Base-by-base conservation (phyloP, 2,888 invertebrate genomes). In the Orthosia gracilis region DNA sequence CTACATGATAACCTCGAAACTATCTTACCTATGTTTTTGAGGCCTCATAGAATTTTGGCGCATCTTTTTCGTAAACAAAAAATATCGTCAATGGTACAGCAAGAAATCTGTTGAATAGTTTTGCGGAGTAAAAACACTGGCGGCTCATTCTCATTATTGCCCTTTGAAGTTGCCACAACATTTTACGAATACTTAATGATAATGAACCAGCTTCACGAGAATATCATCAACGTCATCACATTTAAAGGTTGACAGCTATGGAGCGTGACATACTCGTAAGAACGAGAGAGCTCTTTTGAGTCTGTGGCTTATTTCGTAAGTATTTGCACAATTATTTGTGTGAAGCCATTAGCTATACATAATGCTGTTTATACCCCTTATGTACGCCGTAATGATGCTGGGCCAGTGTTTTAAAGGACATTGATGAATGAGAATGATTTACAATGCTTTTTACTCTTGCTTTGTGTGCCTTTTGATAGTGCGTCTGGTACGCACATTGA, bases 221-320 rank as follows among this genome's bases (percentile, higher is more conserved):
- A 81, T 73, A 70, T 76, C 67, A 75, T 70, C 26, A 79, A 79
- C 71, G 68, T 65, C 69, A 62, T 23, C 72, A 63, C 76, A 77
- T 84, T 83, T 75, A 82, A 75, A 74, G 61, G 63, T 40, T 71
- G 64, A 75, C 67, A 84, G 64, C 76, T 83, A 59, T 63, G 78
- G 45, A 17, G 47, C 47, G 66, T 89, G 85, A 83, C 83, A 85
- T 79, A 89, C 88, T 65, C 63, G 64, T 66, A 76, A 82, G 74
- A 80, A 76, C 82, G 73, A 80, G 80, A 67, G 64, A 82, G 47
- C 50, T 72, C 59, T 78, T 80, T 84, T 82, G 65, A 76, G 79
- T 77, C 67, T 70, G 75, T 63, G 63, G 31, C 65, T 71, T 50
- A 73, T 86, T 87, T 83, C 88, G 77, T 63, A 84, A 85, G 61